A percentile compares a stretch with the other conserved stretches of the same genome.
Conservation (phyloP, 2,113 vertebrate species). For the Oplegnathus fasciatus region DNA sequence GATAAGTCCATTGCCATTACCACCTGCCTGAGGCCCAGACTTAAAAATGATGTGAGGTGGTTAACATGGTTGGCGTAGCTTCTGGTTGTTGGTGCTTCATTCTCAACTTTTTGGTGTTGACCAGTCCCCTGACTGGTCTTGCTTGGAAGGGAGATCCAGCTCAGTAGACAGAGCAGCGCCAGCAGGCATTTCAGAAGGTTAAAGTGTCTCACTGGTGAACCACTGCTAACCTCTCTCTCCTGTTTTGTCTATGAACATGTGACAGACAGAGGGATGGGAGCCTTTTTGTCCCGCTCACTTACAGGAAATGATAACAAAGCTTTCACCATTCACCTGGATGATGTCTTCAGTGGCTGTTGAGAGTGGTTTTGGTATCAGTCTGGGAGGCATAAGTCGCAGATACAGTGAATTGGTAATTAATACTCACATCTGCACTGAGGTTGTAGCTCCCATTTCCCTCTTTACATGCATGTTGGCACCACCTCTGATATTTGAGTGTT, state of each 20-base stretch:
- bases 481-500: constrained; percentile 4
- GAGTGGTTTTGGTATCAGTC: neutral
- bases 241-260: constrained; percentile 8
- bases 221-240: neutral
- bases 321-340: neutral
- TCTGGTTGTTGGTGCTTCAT: constrained; percentile 31
- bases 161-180: neutral
- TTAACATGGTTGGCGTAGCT: constrained; percentile 23
- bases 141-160: constrained; percentile 15
- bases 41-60: constrained; percentile 54
- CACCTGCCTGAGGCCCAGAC: constrained; percentile 43
- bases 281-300: neutral
- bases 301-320: neutral
- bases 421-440: neutral
- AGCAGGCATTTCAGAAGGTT: constrained; percentile 11
- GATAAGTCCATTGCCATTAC: constrained; percentile 56
- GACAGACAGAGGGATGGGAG: neutral
- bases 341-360: neutral
- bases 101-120: constrained; percentile 28
- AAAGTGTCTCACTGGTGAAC: constrained; percentile 18
- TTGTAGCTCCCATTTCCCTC: neutral
- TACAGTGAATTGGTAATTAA: neutral
- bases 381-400: neutral
- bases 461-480: neutral
- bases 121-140: constrained; percentile 11